phyloP scores from a whole-genome alignment of 35 echinoderm and acorn worm genomes.

The Diadema setosum region DNA sequence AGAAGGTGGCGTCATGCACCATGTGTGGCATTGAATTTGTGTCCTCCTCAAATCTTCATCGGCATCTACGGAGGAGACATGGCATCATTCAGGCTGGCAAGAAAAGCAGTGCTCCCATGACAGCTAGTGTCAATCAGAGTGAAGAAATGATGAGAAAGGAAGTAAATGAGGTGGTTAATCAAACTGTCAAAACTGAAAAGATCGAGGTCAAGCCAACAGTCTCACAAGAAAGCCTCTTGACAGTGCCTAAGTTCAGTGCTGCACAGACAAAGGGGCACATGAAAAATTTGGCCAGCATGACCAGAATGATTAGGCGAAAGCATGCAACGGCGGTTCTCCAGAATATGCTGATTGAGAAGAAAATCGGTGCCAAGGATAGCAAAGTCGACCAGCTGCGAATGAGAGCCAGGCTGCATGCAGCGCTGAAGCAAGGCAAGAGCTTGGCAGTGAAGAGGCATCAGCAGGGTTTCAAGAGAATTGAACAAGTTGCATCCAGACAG shows the following conservation, averaged over 20 bases:
- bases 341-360: background rate
- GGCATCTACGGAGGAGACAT: background rate
- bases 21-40: constrained; percentile 8
- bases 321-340: constrained; percentile 5
- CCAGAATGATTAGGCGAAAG: background rate
- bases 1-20: background rate
- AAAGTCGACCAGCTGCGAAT: background rate
- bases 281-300: constrained; percentile 6
- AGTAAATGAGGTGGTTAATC: background rate
- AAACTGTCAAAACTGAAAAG: background rate
- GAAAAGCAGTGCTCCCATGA: background rate
- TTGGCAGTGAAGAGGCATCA: background rate
- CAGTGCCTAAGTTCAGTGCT: background rate
- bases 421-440: background rate
- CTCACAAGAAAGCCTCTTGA: background rate
- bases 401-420: background rate
- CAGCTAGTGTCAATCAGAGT: background rate
- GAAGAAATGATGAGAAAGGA: background rate
- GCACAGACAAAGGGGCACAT: background rate
- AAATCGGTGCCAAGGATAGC: background rate
- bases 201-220: background rate
- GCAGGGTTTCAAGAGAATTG: background rate
- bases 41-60: background rate
- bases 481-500: background rate
- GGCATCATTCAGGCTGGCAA: background rate